Evolutionary conservation across 2,113 vertebrate species (phyloP).

Genomic region (Pogonocichla stellata): DNA sequence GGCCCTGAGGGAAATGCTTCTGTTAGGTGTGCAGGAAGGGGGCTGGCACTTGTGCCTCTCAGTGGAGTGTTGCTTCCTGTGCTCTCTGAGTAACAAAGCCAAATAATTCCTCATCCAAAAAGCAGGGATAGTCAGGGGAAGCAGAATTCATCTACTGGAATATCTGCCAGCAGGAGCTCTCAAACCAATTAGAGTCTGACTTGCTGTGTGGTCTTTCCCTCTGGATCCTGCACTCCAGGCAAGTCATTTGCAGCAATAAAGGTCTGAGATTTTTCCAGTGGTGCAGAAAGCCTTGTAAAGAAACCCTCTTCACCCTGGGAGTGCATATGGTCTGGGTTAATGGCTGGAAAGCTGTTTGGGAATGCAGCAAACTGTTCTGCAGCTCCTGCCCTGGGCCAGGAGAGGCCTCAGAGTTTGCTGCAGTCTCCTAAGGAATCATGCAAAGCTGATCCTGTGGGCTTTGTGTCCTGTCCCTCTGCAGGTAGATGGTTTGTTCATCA

Average conservation of each 20-base stretch:
- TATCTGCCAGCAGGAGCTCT: background rate
- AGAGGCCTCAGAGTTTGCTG: background rate
- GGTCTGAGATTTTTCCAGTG: background rate
- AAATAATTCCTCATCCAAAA: slow-evolving; percentile 1
- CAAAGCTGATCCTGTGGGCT: background rate
- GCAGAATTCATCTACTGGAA: background rate
- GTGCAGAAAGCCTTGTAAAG: background rate
- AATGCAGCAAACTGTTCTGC: background rate
- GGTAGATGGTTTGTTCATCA: slow-evolving; percentile 95
- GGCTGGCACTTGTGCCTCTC: background rate
- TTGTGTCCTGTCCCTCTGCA: slow-evolving; percentile 34
- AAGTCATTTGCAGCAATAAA: slow-evolving; percentile 22
- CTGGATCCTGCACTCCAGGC: background rate
- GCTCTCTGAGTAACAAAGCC: background rate
- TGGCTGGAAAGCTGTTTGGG: slow-evolving; percentile 7
- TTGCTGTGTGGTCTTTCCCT: slow-evolving; percentile 31
- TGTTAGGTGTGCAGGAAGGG: background rate
- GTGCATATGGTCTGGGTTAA: background rate
- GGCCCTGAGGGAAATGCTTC: background rate
- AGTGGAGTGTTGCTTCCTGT: background rate
- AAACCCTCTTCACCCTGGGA: background rate
- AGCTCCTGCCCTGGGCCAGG: background rate
- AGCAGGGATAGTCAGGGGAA: background rate
- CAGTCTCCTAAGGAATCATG: fast-evolving
- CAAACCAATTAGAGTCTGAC: background rate